Conservation (phyloP, 2,113 vertebrate species). For the Phyllostomus discolor region DNA sequence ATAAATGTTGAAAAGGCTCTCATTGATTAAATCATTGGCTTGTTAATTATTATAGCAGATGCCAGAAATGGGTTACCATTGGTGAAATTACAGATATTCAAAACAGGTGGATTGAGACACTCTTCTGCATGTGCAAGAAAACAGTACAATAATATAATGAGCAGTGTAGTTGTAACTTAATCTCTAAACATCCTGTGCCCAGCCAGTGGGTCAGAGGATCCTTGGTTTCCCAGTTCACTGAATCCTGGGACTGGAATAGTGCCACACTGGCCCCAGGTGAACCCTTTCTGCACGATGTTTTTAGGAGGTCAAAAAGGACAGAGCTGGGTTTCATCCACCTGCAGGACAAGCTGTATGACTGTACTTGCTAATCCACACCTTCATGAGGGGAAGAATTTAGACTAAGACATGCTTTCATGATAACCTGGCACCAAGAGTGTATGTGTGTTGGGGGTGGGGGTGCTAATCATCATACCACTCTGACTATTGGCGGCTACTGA, state of each 20-base stretch:
- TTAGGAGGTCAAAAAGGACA: not conserved
- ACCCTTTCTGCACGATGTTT: not conserved
- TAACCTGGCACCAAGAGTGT: not conserved
- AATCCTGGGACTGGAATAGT: not conserved
- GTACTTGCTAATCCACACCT: not conserved
- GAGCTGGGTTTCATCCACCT: not conserved
- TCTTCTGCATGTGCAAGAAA: not conserved
- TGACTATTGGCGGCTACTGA: not conserved
- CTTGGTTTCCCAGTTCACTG: not conserved
- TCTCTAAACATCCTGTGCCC: not conserved
- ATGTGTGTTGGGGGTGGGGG: accelerated
- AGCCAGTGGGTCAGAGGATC: not conserved
- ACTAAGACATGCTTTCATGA: not conserved
- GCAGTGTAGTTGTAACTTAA: not conserved
- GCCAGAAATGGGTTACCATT: not conserved
- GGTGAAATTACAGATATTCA: conserved; percentile 13
- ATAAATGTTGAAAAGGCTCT: not conserved
- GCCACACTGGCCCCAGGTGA: not conserved
- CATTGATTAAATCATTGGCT: not conserved
- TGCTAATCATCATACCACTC: not conserved
- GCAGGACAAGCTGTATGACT: not conserved
- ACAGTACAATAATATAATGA: not conserved
- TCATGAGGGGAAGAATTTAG: not conserved
- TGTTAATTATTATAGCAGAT: not conserved
- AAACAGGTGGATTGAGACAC: not conserved